Evolutionary conservation across 2,888 invertebrate genomes (phyloP).

Genomic region (Hypomecis atomaria): DNA sequence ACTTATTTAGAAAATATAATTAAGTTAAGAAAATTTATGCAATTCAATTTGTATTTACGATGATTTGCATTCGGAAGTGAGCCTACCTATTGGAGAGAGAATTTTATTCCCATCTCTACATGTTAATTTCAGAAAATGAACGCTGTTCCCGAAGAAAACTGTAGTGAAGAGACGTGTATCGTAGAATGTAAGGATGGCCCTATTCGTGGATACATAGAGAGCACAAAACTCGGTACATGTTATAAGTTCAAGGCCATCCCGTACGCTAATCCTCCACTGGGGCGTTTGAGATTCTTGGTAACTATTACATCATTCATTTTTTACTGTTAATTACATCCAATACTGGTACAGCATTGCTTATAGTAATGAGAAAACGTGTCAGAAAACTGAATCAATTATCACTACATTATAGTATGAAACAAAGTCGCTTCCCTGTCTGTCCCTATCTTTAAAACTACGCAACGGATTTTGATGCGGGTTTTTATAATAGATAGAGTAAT

Average conservation of each 20-base stretch:
- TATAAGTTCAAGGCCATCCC: conserved; percentile 73
- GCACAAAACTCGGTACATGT: conserved; percentile 53
- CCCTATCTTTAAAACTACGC: too few species aligned
- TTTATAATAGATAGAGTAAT: too few species aligned
- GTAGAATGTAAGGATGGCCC: conserved; percentile 64
- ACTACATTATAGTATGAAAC: too few species aligned
- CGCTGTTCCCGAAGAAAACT: conserved; percentile 45
- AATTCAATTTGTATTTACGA: too few species aligned
- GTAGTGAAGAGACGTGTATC: conserved; percentile 45
- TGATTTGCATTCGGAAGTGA: too few species aligned
- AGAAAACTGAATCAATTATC: too few species aligned
- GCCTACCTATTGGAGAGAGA: background rate
- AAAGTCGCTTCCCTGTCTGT: too few species aligned
- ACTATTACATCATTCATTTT: conserved; percentile 2
- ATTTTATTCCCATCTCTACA: background rate
- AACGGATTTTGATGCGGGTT: too few species aligned
- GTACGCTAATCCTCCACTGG: conserved; percentile 73
- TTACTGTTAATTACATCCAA: background rate
- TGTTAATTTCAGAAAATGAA: conserved; percentile 41
- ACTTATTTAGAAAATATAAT: too few species aligned
- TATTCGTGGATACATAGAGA: conserved; percentile 63
- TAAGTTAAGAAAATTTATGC: too few species aligned
- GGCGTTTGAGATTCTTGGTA: conserved; percentile 69
- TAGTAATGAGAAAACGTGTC: too few species aligned
- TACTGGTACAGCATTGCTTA: too few species aligned